Base-by-base conservation (phyloP, 2,797 vertebrate species). In the Amphiprion clarkii region DNA sequence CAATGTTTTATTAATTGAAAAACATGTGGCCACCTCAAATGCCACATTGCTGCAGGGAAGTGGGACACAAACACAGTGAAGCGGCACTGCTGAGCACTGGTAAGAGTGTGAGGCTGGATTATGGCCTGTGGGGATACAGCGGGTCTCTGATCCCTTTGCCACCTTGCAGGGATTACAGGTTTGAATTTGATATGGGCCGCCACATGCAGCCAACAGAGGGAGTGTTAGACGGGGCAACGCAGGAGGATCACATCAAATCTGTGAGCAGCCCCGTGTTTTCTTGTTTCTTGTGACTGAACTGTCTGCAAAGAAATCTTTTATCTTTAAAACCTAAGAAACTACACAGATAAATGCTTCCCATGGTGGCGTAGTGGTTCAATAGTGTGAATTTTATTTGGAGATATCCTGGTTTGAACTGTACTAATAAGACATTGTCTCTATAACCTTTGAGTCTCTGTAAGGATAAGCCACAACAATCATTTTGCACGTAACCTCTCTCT, bases 131-230 rank as follows among this genome's bases (percentile, higher is more conserved):
- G 89, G 83, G 60, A 73, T 2, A n/a, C 54, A 27, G 64, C 75
- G 72, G 69, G 74, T 63, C 79, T 76, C 66, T 63, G 79, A 81
- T 84, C 79, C 84, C 54, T 83, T 69, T 70, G 74, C 72, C 66
- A 85, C 90, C 82, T 88, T 73, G 78, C 70, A 79, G 75, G 90
- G 89, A 92, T 88, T 90, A 87, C 74, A 85, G 63, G 78, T 82
- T 75, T 80, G 78, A 78, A 87, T 91, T 88, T 68, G 74, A 84
- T 84, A 83, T 66, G 64, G 75, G 55, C 68, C 72, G 78, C 83
- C 82, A 80, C 74, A 76, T 78, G 74, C 75, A 74, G 71, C 44
- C 19, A 21, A 64, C 39, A 59, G 52, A 72, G 49, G 48, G 44
- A 42, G 44, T 14, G 61, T 33, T 55, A 39, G 70, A 67, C 21